Evolutionary conservation across 2,113 vertebrate genomes (phyloP).

Genomic region (Scolopax mira): DNA sequence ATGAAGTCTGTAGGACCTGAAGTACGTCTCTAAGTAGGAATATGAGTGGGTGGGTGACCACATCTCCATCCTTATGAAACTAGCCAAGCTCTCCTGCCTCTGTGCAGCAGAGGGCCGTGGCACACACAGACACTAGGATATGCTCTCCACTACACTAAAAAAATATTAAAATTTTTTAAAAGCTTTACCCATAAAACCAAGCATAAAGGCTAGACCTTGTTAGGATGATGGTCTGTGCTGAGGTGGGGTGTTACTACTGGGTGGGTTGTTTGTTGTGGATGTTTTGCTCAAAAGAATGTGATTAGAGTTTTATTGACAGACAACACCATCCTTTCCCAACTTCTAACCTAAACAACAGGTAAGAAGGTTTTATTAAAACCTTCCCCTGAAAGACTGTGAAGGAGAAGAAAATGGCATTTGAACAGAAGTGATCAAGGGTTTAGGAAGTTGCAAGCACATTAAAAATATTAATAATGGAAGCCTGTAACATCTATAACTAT

Average conservation of each 20-base stretch:
- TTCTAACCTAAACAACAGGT: not conserved
- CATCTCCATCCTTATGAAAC: not conserved
- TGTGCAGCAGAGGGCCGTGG: constrained; percentile 1
- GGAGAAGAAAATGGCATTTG: not conserved
- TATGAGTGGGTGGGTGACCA: not conserved
- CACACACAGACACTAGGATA: not conserved
- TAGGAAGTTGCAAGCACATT: not conserved
- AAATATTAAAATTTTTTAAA: not conserved
- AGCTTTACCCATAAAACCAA: not conserved
- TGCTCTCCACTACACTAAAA: not conserved
- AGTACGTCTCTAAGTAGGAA: not conserved
- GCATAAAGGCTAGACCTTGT: fast-evolving
- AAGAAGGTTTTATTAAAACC: not conserved
- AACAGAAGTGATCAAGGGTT: not conserved
- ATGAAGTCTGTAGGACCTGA: not conserved
- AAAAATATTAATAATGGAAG: not conserved
- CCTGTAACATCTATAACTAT: not conserved
- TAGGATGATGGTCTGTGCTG: not conserved
- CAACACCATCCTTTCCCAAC: not conserved
- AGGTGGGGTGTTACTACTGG: not conserved
- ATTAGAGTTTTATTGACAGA: not conserved
- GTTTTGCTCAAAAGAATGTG: not conserved
- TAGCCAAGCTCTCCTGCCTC: not conserved
- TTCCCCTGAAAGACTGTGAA: not conserved
- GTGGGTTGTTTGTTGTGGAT: not conserved